Base-by-base conservation (phyloP, 2,888 invertebrate genomes). In the Rotaria socialis region DNA sequence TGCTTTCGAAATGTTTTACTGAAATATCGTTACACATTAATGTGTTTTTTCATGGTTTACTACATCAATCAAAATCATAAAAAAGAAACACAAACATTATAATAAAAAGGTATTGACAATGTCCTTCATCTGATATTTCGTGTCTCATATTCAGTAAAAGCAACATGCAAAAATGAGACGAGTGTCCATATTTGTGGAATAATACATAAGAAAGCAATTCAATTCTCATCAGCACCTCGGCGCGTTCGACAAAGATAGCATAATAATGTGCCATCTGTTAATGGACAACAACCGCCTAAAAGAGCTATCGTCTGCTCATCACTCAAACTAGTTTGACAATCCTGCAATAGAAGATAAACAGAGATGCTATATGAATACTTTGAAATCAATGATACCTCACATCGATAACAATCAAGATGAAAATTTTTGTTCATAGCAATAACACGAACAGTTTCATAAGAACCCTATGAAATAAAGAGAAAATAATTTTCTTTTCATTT, bases 341-440 rank as follows among this genome's bases (percentile, higher is more conserved):
- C 96, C 93, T 80, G 11, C 19, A n/a, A 80, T 11, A 47, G n/a
- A 47, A 24, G 10, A 80, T 67, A 67, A 7, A 67, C 27, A 67
- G 67, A 67, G 1, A 55, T 55, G 22, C 56, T 56, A 56, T 24
- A 56, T 24, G 24, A 56, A 56, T 24, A 56, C 1, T 55, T 55
- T 19, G 2, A 3, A 60, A 1, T 14, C 0, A 4, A n/a, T 80
- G 0, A 19, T 80, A 80, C 80, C 11, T 98, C 97, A 92, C 98
- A 99, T 90, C 96, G 95, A 92, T 97, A 99, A 92, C 98, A 99
- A 91, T 98, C 97, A 24, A 98, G 96, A 91, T 99, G 98, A 92
- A 97, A 99, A 92, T 98, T 97, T 91, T 96, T 95, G 90, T 97
- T 97, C 97, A 98, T 97, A 0, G 97, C 97, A 35, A 99, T 98